These are phyloP conservation scores for Pocillopora grandis DNA, from an alignment of 92 coral and sea anemone species.

Conservation along the genomic window DNA sequence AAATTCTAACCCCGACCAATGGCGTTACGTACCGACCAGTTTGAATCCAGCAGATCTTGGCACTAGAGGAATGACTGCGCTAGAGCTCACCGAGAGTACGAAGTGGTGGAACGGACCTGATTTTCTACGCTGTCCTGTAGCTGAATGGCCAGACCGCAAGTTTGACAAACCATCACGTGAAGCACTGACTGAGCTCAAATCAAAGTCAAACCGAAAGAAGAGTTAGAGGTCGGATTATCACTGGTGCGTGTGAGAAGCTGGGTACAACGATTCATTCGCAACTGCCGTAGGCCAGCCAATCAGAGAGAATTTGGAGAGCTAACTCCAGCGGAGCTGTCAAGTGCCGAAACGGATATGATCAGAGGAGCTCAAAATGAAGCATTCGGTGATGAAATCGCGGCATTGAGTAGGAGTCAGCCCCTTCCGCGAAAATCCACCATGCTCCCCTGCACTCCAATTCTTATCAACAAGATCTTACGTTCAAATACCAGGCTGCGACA, in stretches of 20 bases:
- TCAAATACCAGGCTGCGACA: slow-evolving; percentile 43
- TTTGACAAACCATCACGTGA: slow-evolving; percentile 24
- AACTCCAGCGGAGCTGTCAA: slow-evolving; percentile 31
- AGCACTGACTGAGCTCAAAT: slow-evolving; percentile 27
- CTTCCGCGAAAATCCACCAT: slow-evolving; percentile 4
- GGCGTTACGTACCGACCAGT: background rate
- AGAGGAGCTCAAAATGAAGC: background rate
- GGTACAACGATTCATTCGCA: slow-evolving; percentile 52
- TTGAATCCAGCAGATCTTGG: slow-evolving; percentile 37
- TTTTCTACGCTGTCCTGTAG: background rate
- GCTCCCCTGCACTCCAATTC: slow-evolving; percentile 15
- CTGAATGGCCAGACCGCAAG: slow-evolving; percentile 17
- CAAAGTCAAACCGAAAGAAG: background rate
- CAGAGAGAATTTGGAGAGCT: slow-evolving; percentile 43
- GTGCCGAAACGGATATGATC: background rate
- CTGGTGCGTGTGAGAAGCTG: slow-evolving; percentile 58
- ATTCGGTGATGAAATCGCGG: slow-evolving; percentile 38
- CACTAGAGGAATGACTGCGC: slow-evolving; percentile 44
- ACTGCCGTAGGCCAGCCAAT: slow-evolving; percentile 31
- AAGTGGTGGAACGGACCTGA: slow-evolving; percentile 17
- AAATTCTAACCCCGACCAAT: slow-evolving; percentile 35
- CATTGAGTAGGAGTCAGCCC: background rate
- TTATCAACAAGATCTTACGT: slow-evolving; percentile 24
- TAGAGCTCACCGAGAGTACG: slow-evolving; percentile 22
- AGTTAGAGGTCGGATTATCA: slow-evolving; percentile 43